Conservation (phyloP, 1,140 invertebrate species). For the Drosophila obscura region DNA sequence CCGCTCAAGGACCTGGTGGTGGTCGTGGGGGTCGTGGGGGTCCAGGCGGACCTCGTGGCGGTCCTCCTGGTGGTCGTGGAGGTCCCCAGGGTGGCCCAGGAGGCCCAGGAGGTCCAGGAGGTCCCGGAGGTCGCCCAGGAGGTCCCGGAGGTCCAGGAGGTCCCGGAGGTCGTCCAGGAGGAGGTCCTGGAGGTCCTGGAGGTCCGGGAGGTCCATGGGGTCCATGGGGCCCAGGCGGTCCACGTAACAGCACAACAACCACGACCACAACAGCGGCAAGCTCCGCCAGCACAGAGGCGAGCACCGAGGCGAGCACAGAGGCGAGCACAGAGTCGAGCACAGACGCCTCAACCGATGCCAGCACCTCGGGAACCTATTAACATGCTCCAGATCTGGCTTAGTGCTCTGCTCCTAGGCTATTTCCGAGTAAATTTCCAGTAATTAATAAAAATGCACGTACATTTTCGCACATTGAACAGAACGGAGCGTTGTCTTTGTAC, state of each 20-base stretch:
- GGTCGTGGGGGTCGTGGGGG: not conserved
- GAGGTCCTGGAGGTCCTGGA: too few relatives aligned
- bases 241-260: constrained; percentile 19
- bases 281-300: not conserved
- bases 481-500: not conserved
- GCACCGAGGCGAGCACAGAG: too few relatives aligned
- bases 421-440: not conserved
- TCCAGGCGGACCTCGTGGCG: not conserved
- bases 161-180: too few relatives aligned
- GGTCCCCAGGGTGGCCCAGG: not conserved
- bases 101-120: not conserved
- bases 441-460: constrained; percentile 18
- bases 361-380: not conserved
- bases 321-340: too few relatives aligned
- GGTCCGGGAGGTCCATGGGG: constrained; percentile 1
- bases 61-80: not conserved
- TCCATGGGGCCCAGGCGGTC: constrained; percentile 2
- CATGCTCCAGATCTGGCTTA: not conserved
- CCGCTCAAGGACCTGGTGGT: constrained; percentile 30
- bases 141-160: not conserved
- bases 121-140: too few relatives aligned
- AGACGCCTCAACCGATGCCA: not conserved
- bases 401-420: not conserved
- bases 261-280: constrained; percentile 9
- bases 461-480: constrained; percentile 3